Evolutionary conservation across 1,140 invertebrate genomes (phyloP).

Genomic region (Diuraphis noxia): DNA sequence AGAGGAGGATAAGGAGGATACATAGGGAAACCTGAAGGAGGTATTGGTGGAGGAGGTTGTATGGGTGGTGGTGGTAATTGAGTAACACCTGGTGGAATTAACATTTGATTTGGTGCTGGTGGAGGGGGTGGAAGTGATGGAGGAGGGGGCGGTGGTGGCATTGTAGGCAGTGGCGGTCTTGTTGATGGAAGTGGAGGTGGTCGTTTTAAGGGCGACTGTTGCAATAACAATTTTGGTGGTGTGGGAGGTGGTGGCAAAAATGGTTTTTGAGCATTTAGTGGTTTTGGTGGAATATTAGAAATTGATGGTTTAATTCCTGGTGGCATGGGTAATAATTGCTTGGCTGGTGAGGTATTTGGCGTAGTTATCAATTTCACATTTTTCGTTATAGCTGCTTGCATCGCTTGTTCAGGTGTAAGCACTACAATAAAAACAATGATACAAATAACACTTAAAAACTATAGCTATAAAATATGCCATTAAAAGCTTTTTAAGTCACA

Average conservation of each 20-base stretch:
- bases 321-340: constrained; percentile 43
- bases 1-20: neutral
- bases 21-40: constrained; percentile 19
- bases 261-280: constrained; percentile 31
- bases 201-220: neutral
- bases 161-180: constrained; percentile 38
- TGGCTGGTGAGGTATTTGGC: neutral
- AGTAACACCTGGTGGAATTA: constrained; percentile 21
- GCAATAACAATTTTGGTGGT: constrained; percentile 19
- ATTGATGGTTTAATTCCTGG: constrained; percentile 30
- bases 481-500: neutral
- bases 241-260: constrained; percentile 41
- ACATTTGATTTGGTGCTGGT: constrained; percentile 26
- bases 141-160: constrained; percentile 42
- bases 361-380: constrained; percentile 18
- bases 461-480: neutral
- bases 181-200: constrained; percentile 45
- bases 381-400: constrained; percentile 44
- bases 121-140: constrained; percentile 34
- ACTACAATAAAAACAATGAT: constrained; percentile 44
- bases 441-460: neutral
- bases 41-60: constrained; percentile 45
- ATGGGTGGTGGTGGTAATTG: constrained; percentile 43
- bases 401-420: constrained; percentile 44
- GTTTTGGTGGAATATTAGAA: constrained; percentile 33